These are phyloP conservation scores for Zonotrichia albicollis DNA, from an alignment of 2,797 vertebrate species.

Conservation along the genomic window DNA sequence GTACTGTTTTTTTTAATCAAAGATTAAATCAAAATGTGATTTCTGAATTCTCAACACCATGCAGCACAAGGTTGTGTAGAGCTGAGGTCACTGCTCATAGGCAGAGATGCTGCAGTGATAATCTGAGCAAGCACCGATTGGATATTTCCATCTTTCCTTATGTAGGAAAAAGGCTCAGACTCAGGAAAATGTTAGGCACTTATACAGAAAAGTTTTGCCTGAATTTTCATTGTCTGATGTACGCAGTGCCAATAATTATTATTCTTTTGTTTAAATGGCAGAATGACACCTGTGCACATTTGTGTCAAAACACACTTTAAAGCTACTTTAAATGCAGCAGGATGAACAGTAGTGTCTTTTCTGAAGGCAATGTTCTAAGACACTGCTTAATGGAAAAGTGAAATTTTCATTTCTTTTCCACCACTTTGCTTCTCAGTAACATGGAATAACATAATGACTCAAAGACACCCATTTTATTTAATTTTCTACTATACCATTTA, in stretches of 20 bases:
- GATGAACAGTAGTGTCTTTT: neutral
- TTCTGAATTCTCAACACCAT: neutral
- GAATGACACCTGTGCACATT: neutral
- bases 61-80: neutral
- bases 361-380: neutral
- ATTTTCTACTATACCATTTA: neutral
- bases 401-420: neutral
- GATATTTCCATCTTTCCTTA: neutral
- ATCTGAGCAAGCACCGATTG: neutral
- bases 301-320: neutral
- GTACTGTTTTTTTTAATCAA: neutral
- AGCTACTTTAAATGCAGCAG: neutral
- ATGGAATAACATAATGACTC: neutral
- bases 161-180: neutral
- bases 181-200: neutral
- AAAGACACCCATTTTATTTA: neutral
- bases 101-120: neutral
- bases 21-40: neutral
- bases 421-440: neutral
- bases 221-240: neutral
- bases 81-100: neutral
- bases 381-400: neutral
- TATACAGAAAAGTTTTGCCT: neutral
- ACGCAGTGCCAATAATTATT: neutral
- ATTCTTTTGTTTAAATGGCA: neutral